These are phyloP conservation scores for Molanna angustata DNA, from an alignment of 2,888 invertebrate species.

Conservation along the genomic window DNA sequence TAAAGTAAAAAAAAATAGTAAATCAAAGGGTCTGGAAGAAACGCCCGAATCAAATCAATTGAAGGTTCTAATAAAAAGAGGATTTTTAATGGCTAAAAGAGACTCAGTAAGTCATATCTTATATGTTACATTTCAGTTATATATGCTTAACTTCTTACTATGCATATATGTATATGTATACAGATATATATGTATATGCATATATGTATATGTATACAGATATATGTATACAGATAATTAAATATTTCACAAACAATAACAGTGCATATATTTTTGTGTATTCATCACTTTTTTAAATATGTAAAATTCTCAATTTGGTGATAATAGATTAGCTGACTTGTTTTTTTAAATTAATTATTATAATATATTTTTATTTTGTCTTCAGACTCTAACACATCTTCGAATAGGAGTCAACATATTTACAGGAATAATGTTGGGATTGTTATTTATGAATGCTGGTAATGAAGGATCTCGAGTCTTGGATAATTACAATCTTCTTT, in stretches of 20 bases:
- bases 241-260: too few relatives aligned
- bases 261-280: too few relatives aligned
- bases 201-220: too few relatives aligned
- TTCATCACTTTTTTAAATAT: too few relatives aligned
- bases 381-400: slow-evolving; percentile 74
- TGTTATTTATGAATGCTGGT: slow-evolving; percentile 71
- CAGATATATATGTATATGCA: too few relatives aligned
- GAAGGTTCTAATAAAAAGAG: slow-evolving; percentile 65
- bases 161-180: too few relatives aligned
- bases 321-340: too few relatives aligned
- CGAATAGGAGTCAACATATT: slow-evolving; percentile 70
- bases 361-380: slow-evolving; percentile 24
- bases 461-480: slow-evolving; percentile 73
- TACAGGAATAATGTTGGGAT: slow-evolving; percentile 74
- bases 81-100: slow-evolving; percentile 70
- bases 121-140: too few relatives aligned
- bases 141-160: too few relatives aligned
- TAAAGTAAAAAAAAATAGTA: slow-evolving; percentile 45
- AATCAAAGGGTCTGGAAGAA: slow-evolving; percentile 57
- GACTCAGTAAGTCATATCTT: slow-evolving; percentile 57
- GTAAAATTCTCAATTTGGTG: too few relatives aligned
- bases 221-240: too few relatives aligned
- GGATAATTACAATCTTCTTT: slow-evolving; percentile 84
- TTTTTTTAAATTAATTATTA: neutral
- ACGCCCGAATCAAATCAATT: slow-evolving; percentile 71